These are phyloP conservation scores for Parascotia fuliginaria DNA, from an alignment of 2,888 invertebrate species.

Conservation along the genomic window DNA sequence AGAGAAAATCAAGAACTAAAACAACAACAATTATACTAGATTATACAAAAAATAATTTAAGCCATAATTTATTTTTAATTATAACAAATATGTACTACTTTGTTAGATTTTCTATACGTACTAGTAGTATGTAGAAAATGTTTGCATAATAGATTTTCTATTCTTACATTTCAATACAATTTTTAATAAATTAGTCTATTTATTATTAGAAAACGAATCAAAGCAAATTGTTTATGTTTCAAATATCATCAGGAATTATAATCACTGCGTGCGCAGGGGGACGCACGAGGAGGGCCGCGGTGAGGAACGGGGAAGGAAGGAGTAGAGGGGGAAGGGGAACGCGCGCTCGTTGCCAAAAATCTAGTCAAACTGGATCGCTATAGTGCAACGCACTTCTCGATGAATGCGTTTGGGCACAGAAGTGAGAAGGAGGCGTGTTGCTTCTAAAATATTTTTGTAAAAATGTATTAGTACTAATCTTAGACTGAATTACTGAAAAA, in stretches of 20 bases:
- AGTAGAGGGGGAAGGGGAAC: slow-evolving; percentile 38
- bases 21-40: too few species aligned
- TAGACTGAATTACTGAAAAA: too few species aligned
- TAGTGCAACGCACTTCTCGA: slow-evolving; percentile 83
- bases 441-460: neutral
- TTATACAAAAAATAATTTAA: too few species aligned
- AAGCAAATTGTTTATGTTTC: slow-evolving; percentile 14
- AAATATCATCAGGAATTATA: slow-evolving; percentile 70
- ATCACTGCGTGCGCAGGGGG: slow-evolving; percentile 48
- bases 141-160: too few species aligned
- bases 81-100: too few species aligned
- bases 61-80: too few species aligned
- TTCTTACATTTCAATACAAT: too few species aligned
- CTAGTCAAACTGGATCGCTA: slow-evolving; percentile 84
- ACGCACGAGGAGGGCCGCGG: slow-evolving; percentile 31
- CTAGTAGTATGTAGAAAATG: too few species aligned
- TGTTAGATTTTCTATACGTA: too few species aligned
- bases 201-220: slow-evolving; percentile 9
- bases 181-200: too few species aligned
- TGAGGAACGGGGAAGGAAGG: slow-evolving; percentile 30
- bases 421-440: slow-evolving; percentile 49
- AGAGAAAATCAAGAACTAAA: too few species aligned
- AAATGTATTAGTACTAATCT: too few species aligned
- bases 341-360: slow-evolving; percentile 78
- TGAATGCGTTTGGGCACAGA: slow-evolving; percentile 62